Conservation (phyloP, 2,888 invertebrate genomes). For the Minunthozetes semirufus region DNA sequence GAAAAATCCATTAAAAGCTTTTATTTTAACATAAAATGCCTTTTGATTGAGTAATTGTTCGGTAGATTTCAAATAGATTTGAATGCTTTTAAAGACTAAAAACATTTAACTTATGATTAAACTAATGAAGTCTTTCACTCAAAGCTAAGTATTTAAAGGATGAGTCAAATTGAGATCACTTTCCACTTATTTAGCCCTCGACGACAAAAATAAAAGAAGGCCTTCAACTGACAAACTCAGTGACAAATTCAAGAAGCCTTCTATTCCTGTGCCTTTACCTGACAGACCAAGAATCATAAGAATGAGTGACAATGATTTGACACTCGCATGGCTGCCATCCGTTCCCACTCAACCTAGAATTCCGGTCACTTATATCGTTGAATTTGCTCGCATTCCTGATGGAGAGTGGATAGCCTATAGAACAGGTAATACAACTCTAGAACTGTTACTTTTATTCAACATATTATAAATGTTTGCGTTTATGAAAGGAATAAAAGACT, state of each 20-base stretch:
- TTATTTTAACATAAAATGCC: conserved; percentile 1
- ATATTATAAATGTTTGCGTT: conserved; percentile 2
- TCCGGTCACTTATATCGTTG: conserved; percentile 88
- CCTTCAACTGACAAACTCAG: neutral
- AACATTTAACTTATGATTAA: neutral
- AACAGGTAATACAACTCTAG: conserved; percentile 55
- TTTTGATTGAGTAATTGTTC: conserved; percentile 15
- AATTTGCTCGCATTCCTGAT: conserved; percentile 84
- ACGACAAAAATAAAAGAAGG: conserved; percentile 20
- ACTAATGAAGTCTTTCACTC: neutral
- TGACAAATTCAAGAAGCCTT: conserved; percentile 46
- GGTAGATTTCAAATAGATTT: neutral
- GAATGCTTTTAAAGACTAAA: conserved; percentile 4
- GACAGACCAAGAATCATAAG: conserved; percentile 86
- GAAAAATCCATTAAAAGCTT: conserved; percentile 12
- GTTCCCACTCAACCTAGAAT: conserved; percentile 76
- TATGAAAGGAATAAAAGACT: conserved; percentile 62
- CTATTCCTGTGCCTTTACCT: conserved; percentile 75
- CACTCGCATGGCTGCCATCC: conserved; percentile 88
- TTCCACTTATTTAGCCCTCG: conserved; percentile 18
- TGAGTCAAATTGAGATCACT: neutral
- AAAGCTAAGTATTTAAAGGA: conserved; percentile 1
- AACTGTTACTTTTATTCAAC: conserved; percentile 14
- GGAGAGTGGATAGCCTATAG: conserved; percentile 87
- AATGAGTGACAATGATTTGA: conserved; percentile 80